Conservation (phyloP, 2,888 invertebrate species). For the Tryphoninae sp. region DNA sequence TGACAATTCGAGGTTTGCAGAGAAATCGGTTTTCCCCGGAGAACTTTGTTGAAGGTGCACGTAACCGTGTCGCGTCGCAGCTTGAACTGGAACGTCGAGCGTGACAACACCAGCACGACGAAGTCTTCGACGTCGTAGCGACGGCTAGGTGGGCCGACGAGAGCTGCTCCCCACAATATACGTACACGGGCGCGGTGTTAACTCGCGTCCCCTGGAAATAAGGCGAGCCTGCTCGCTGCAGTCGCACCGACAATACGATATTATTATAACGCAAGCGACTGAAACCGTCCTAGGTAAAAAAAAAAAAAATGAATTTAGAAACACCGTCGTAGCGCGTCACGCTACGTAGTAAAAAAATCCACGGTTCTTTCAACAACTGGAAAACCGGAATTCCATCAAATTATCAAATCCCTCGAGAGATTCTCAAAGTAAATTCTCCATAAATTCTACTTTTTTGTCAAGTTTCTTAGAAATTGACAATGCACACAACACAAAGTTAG, state of each 20-base stretch:
- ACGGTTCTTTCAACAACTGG: no score
- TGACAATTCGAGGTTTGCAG: neutral
- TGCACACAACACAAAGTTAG: no score
- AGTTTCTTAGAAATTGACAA: no score
- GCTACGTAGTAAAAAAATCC: no score
- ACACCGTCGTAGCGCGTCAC: no score
- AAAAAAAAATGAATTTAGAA: no score
- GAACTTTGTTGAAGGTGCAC: conserved; percentile 53
- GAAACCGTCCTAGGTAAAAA: neutral
- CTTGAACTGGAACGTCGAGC: conserved; percentile 77
- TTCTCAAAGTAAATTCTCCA: neutral
- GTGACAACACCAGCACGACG: conserved; percentile 68
- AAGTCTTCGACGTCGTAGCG: conserved; percentile 14
- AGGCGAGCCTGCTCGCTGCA: conserved; percentile 37
- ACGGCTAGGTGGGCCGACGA: neutral
- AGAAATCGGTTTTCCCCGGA: conserved; percentile 33
- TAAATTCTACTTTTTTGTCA: no score
- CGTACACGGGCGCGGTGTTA: conserved; percentile 4
- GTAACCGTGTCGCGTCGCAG: conserved; percentile 71
- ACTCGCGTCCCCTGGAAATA: conserved; percentile 29
- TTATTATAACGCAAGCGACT: conserved; percentile 1
- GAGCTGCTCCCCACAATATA: neutral
- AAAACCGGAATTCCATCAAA: no score
- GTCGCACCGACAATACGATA: neutral
- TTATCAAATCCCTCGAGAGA: no score